These are phyloP conservation scores for Drosophila nr. perissopoda DNA, from an alignment of 2,888 invertebrate genomes.

Conservation along the genomic window DNA sequence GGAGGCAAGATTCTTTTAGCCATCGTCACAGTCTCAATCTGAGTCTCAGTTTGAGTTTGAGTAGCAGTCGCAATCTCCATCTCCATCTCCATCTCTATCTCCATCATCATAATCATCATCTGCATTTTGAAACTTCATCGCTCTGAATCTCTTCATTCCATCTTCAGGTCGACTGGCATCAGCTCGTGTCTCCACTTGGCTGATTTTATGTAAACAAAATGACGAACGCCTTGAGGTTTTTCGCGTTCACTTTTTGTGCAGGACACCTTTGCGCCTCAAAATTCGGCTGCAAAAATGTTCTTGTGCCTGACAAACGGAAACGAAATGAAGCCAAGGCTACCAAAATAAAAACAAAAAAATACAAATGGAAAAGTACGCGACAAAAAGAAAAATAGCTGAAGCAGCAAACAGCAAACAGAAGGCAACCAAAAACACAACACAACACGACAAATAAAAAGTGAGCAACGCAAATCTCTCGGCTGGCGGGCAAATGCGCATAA, in stretches of 20 bases:
- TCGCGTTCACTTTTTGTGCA: conserved; percentile 16
- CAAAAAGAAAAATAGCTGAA: not conserved
- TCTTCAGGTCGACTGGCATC: conserved; percentile 4
- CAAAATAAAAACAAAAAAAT: not conserved
- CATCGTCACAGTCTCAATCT: conserved; percentile 22
- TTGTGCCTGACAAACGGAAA: conserved; percentile 44
- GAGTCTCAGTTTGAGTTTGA: not conserved
- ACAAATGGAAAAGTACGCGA: conserved; percentile 2
- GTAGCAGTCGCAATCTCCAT: conserved; percentile 21
- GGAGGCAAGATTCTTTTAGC: conserved; percentile 71
- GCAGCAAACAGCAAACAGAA: conserved; percentile 21
- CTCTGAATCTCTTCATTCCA: not conserved
- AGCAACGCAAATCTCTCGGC: conserved; percentile 67
- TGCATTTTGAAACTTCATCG: not conserved
- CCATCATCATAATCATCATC: not conserved
- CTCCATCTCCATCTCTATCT: conserved; percentile 26
- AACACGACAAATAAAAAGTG: conserved; percentile 29
- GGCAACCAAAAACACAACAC: conserved; percentile 22
- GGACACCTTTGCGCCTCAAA: conserved; percentile 51
- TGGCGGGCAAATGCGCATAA: conserved; percentile 69
- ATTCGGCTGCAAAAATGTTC: conserved; percentile 29
- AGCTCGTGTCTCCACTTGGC: conserved; percentile 54
- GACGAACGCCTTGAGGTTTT: conserved; percentile 72
- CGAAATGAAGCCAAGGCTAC: conserved; percentile 42
- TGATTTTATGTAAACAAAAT: conserved; percentile 76